Percentiles rank a stretch among this genome's conserved stretches.
Conservation (phyloP, 2,888 invertebrate species). For the Lasioglossum lativentre region DNA sequence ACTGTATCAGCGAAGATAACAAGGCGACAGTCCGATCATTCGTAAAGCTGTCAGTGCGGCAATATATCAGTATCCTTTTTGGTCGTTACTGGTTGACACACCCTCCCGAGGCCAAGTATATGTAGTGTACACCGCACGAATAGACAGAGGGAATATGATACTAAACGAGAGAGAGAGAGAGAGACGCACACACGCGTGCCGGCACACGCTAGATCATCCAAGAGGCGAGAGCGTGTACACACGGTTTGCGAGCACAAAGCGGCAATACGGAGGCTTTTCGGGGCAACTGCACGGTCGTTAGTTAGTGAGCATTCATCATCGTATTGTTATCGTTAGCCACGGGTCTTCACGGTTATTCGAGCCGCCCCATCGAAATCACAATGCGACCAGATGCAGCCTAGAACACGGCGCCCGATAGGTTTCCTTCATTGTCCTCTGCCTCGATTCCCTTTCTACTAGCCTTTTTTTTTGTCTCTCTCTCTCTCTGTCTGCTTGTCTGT, state of each 20-base stretch:
- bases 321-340: constrained; percentile 78
- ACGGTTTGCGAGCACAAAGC: constrained; percentile 47
- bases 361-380: constrained; percentile 65
- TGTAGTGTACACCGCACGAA: not conserved
- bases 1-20: constrained; percentile 70
- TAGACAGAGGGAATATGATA: constrained; percentile 31
- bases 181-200: constrained; percentile 32
- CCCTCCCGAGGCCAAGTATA: constrained; percentile 56
- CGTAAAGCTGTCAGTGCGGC: constrained; percentile 71
- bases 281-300: constrained; percentile 76
- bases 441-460: constrained; percentile 31
- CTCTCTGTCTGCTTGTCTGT: constrained; percentile 20
- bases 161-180: constrained; percentile 47
- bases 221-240: not conserved
- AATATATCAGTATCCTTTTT: constrained; percentile 75
- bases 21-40: constrained; percentile 71
- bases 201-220: not conserved
- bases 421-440: constrained; percentile 61
- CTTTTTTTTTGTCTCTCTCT: constrained; percentile 10
- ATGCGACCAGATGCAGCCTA: constrained; percentile 68
- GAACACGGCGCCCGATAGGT: constrained; percentile 47
- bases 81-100: constrained; percentile 70
- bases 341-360: constrained; percentile 72
- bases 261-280: constrained; percentile 67
- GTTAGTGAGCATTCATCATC: constrained; percentile 79